Percentiles rank a stretch among this genome's conserved stretches.
These are phyloP conservation scores for Spatula clypeata DNA, from an alignment of 2,797 vertebrate species.

Conservation along the genomic window DNA sequence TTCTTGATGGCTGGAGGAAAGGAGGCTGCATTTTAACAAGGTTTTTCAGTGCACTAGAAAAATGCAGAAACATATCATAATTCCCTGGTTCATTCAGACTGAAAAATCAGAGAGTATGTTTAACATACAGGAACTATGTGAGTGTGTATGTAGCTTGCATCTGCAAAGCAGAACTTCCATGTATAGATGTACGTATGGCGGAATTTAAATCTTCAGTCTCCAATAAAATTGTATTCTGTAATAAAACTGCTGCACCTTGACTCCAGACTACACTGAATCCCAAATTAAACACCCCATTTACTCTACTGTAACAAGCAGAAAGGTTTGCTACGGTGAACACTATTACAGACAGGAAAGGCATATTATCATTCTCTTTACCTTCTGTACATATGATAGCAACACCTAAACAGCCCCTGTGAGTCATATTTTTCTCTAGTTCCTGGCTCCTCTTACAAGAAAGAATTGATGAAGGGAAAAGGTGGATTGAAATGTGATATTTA, in stretches of 20 bases:
- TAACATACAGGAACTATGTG: constrained; percentile 6
- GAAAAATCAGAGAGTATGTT: constrained; percentile 64
- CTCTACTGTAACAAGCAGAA: constrained; percentile 77
- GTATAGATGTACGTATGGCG: constrained; percentile 45
- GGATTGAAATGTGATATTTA: constrained; percentile 41
- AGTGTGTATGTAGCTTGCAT: background rate
- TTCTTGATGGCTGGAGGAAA: constrained; percentile 10
- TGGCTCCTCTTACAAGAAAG: constrained; percentile 16
- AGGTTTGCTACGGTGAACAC: constrained; percentile 75
- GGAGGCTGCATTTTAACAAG: background rate
- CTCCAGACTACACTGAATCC: constrained; percentile 79
- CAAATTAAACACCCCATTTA: constrained; percentile 84
- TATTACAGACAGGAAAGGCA: constrained; percentile 67
- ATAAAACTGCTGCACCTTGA: constrained; percentile 83
- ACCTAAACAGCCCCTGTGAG: constrained; percentile 41
- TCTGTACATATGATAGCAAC: constrained; percentile 33
- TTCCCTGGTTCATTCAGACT: constrained; percentile 56
- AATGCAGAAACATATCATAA: constrained; percentile 54
- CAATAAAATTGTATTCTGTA: constrained; percentile 81
- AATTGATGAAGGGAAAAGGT: constrained; percentile 42
- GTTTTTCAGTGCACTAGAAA: constrained; percentile 46
- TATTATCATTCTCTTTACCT: constrained; percentile 70
- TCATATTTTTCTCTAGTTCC: constrained; percentile 50
- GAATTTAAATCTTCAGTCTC: constrained; percentile 82
- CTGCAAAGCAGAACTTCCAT: constrained; percentile 70